Percentiles rank a stretch among this genome's conserved stretches.
Conservation (phyloP, 2,888 invertebrate genomes). For the Acleris emargana region DNA sequence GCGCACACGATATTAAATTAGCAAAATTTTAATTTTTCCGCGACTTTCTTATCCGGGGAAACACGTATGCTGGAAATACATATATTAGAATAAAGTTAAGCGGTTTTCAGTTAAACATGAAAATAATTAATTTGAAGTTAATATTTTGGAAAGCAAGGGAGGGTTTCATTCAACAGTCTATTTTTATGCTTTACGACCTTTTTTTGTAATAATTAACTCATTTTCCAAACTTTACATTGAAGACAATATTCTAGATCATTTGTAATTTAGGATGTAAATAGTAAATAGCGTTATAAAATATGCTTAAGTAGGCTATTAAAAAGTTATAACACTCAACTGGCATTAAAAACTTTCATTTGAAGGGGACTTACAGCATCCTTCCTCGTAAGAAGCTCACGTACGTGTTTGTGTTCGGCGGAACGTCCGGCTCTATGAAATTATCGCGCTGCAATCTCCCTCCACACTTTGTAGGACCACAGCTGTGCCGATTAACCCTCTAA, state of each 20-base stretch:
- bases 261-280: too few species aligned
- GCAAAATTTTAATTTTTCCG: constrained; percentile 19
- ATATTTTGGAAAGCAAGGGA: too few species aligned
- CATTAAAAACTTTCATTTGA: constrained; percentile 66
- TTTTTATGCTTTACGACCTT: too few species aligned
- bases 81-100: too few species aligned
- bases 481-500: constrained; percentile 52
- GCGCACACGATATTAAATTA: constrained; percentile 29
- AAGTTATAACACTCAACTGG: constrained; percentile 55
- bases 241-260: too few species aligned
- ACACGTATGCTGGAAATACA: constrained; percentile 21
- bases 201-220: too few species aligned
- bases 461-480: constrained; percentile 56
- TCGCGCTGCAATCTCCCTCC: constrained; percentile 59
- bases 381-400: constrained; percentile 64
- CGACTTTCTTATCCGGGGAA: constrained; percentile 17
- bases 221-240: too few species aligned
- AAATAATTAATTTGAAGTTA: too few species aligned
- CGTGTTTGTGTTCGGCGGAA: constrained; percentile 70
- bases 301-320: too few species aligned
- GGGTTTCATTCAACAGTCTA: too few species aligned
- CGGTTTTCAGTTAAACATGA: too few species aligned
- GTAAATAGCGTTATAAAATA: too few species aligned
- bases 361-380: constrained; percentile 63
- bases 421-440: constrained; percentile 65